A percentile compares a stretch with the other conserved stretches of the same genome.
Conservation (phyloP, 2,888 invertebrate genomes). For the Morpho helenor region DNA sequence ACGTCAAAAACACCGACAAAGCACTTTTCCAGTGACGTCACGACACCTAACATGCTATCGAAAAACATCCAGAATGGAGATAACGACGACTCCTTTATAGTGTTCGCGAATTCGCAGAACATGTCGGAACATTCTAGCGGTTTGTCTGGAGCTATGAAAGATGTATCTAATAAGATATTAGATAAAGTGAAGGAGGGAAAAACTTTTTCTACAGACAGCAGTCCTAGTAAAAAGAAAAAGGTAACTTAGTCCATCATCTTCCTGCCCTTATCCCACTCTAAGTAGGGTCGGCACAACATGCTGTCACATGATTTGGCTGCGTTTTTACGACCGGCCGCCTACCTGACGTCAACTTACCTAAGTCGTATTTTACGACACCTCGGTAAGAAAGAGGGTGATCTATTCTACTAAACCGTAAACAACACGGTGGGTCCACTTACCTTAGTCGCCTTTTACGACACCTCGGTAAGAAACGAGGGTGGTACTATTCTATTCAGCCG, state of each 20-base stretch:
- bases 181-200: slow-evolving; percentile 55
- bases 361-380: too few relatives aligned
- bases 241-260: slow-evolving; percentile 35
- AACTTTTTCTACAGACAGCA: slow-evolving; percentile 41
- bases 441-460: too few relatives aligned
- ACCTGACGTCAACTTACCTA: too few relatives aligned
- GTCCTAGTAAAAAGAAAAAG: slow-evolving; percentile 49
- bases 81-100: slow-evolving; percentile 58
- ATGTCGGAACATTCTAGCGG: slow-evolving; percentile 15
- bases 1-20: slow-evolving; percentile 12
- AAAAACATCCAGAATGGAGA: slow-evolving; percentile 36
- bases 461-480: too few relatives aligned
- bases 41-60: slow-evolving; percentile 32
- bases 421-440: too few relatives aligned
- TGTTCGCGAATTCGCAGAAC: slow-evolving; percentile 47
- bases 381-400: too few relatives aligned
- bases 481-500: too few relatives aligned
- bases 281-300: too few relatives aligned
- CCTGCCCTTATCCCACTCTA: too few relatives aligned
- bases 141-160: slow-evolving; percentile 36
- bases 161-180: slow-evolving; percentile 49
- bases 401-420: too few relatives aligned
- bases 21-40: slow-evolving; percentile 28
- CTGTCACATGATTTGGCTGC: too few relatives aligned
- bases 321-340: too few relatives aligned